Conservation (phyloP, 1,140 invertebrate genomes). For the Drosophila orena region DNA sequence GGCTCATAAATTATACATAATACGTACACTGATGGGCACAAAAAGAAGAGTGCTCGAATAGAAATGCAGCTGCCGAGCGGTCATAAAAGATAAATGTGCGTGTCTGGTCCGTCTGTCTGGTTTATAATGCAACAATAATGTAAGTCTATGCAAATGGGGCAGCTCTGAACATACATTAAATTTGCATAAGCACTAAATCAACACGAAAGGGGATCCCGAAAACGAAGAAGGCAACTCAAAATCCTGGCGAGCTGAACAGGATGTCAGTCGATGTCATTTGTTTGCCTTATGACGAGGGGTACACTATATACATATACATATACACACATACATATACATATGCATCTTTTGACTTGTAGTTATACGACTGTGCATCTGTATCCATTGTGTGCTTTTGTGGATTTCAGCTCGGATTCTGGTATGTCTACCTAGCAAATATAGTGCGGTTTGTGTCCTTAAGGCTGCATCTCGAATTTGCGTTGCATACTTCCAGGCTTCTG, state of each 20-base stretch:
- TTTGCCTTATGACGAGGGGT: constrained; percentile 48
- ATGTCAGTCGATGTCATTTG: constrained; percentile 56
- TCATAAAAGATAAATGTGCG: constrained; percentile 54
- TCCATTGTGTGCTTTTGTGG: constrained; percentile 24
- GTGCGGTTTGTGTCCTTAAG: background rate
- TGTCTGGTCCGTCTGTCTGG: constrained; percentile 52
- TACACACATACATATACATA: background rate
- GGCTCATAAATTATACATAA: constrained; percentile 71
- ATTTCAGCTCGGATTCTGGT: constrained; percentile 1
- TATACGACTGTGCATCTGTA: constrained; percentile 10
- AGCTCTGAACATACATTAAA: constrained; percentile 72
- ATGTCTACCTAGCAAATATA: constrained; percentile 30
- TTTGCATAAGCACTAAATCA: constrained; percentile 83
- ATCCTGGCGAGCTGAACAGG: constrained; percentile 24
- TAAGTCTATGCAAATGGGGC: constrained; percentile 69
- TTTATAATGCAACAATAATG: constrained; percentile 80
- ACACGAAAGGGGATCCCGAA: constrained; percentile 58
- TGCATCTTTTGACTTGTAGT: constrained; percentile 6
- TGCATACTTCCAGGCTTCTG: constrained; percentile 40
- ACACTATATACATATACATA: background rate
- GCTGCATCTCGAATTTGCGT: constrained; percentile 16
- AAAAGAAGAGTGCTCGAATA: constrained; percentile 19
- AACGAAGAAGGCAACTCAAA: constrained; percentile 24
- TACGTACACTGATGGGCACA: constrained; percentile 51
- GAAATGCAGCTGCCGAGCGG: constrained; percentile 22